Base-by-base conservation (phyloP, 2,888 invertebrate species). In the Ennomos erosarius region DNA sequence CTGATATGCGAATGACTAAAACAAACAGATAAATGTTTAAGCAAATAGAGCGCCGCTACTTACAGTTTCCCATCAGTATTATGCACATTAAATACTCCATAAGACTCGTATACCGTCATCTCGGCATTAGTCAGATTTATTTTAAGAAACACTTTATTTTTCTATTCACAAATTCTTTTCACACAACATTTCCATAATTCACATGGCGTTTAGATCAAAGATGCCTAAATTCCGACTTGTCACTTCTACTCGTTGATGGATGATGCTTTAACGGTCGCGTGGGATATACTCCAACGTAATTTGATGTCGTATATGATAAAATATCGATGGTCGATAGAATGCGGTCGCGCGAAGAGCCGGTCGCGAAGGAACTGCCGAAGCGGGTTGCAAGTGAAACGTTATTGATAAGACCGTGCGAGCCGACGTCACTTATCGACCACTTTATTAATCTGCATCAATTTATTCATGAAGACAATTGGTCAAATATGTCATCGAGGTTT, bases 371-470 rank as follows among this genome's bases (percentile, higher is more conserved):
- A 90, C 90, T 90, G 88, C 78, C 82, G 82, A 77, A 79, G 77
- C 72, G 68, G 70, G 74, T 76, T 71, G 78, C 79, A 81, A 84
- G 78, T 75, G 80, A 80, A 84, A 80, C 82, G 78, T 78, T 86
- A 87, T 89, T 88, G 90, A 90, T 90, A 91, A 90, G 83, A 79
- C 71, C 65, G 67, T 55, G 59, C 67, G 65, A 62, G 57, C 56
- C 69, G 60, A 84, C 86, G 85, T 86, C 87, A 88, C 81, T 86
- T 85, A 87, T 86, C 85, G 79, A 72, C 78, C 85, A 87, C 80
- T 90, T 88, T 87, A 88, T 82, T 88, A 88, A 87, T 88, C 88
- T 85, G 85, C 81, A 87, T 87, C 89, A 90, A 90, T 90, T 90
- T 90, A 82, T 82, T 83, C 83, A 79, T 77, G 80, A 69, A 85